phyloP scores from a whole-genome alignment of 2,888 invertebrate genomes.

The Diplolepis rosae region DNA sequence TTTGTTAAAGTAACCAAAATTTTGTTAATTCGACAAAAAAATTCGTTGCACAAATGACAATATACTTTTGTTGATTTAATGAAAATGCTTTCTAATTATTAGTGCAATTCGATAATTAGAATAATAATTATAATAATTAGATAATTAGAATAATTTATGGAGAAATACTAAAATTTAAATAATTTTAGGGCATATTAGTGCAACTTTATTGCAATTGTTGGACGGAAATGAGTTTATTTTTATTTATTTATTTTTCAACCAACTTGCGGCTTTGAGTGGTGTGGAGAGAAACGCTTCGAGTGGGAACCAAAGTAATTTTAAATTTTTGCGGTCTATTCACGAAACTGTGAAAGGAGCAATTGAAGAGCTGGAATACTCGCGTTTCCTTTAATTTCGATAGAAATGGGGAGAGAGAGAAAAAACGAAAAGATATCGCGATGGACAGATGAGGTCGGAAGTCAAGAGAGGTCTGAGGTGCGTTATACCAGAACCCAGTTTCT shows the following conservation, averaged over 20 bases:
- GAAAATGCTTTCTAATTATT: too few relatives aligned
- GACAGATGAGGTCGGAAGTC: slow-evolving; percentile 39
- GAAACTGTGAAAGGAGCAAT: slow-evolving; percentile 31
- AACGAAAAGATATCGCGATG: slow-evolving; percentile 30
- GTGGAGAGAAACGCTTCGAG: slow-evolving; percentile 20
- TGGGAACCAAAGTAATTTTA: slow-evolving; percentile 25
- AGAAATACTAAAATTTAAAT: too few relatives aligned
- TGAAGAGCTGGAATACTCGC: slow-evolving; percentile 18
- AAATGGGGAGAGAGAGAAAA: slow-evolving; percentile 21
- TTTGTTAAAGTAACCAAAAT: too few relatives aligned
- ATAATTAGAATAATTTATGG: too few relatives aligned
- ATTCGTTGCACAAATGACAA: too few relatives aligned
- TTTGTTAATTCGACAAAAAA: too few relatives aligned
- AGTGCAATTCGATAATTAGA: too few relatives aligned
- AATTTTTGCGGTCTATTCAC: slow-evolving; percentile 30
- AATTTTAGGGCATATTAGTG: too few relatives aligned
- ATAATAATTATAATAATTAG: too few relatives aligned
- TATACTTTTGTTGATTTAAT: too few relatives aligned
- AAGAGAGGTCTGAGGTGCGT: slow-evolving; percentile 39
- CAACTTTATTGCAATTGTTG: too few relatives aligned
- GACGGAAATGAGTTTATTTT: not conserved
- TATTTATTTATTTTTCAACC: slow-evolving; percentile 9
- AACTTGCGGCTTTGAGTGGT: slow-evolving; percentile 20
- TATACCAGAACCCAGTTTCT: slow-evolving; percentile 42
- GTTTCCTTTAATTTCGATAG: slow-evolving; percentile 29